Evolutionary conservation across 2,797 vertebrate species (phyloP).

Genomic region (Pampus argenteus): DNA sequence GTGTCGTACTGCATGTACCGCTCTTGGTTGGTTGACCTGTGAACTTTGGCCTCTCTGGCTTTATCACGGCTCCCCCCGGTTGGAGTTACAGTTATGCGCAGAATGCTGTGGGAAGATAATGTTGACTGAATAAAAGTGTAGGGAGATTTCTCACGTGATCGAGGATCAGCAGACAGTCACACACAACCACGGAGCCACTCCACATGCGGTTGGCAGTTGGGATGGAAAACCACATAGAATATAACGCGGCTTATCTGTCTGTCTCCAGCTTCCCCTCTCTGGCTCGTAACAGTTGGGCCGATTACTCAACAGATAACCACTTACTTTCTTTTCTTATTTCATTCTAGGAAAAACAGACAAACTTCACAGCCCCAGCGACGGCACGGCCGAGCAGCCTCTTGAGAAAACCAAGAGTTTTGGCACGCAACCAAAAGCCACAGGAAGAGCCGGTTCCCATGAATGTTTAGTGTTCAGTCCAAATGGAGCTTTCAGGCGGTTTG

Average conservation of each 20-base stretch:
- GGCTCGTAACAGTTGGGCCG: background rate
- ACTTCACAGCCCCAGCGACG: slow-evolving; percentile 14
- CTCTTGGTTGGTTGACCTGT: slow-evolving; percentile 10
- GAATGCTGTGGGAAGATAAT: slow-evolving; percentile 31
- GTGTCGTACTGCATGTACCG: background rate
- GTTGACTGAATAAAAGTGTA: slow-evolving; percentile 34
- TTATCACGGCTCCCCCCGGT: slow-evolving; percentile 9
- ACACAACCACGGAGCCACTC: slow-evolving; percentile 1
- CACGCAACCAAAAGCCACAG: slow-evolving; percentile 42
- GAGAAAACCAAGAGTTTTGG: slow-evolving; percentile 56
- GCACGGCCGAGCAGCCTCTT: slow-evolving; percentile 24
- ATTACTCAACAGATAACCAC: slow-evolving; percentile 24
- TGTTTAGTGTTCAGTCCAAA: slow-evolving; percentile 33
- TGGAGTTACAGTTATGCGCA: slow-evolving; percentile 32
- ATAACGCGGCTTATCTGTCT: slow-evolving; percentile 52
- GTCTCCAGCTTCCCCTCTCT: slow-evolving; percentile 58
- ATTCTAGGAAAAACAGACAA: slow-evolving; percentile 2
- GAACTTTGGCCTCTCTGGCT: slow-evolving; percentile 26
- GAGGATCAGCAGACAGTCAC: slow-evolving; percentile 16
- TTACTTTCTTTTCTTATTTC: slow-evolving; percentile 21
- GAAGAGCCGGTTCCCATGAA: slow-evolving; percentile 66
- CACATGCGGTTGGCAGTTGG: slow-evolving; percentile 44
- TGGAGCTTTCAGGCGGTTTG: background rate
- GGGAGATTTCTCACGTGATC: slow-evolving; percentile 31
- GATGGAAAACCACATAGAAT: slow-evolving; percentile 35